Evolutionary conservation across 2,888 invertebrate genomes (phyloP).

Genomic region (Hyalella azteca): DNA sequence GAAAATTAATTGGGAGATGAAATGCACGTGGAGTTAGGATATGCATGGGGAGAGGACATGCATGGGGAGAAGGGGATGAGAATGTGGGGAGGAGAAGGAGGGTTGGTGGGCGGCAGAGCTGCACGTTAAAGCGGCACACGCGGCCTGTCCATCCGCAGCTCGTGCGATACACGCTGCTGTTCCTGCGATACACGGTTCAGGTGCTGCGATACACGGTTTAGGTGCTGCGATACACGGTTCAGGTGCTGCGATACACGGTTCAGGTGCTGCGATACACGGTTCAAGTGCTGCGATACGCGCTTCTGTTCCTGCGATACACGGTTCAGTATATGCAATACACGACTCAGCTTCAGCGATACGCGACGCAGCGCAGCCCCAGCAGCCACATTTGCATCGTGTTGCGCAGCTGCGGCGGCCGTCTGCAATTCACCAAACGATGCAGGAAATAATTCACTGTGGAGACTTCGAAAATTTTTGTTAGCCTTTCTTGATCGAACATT

Average conservation of each 20-base stretch:
- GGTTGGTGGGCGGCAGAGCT: background rate
- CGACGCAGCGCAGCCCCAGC: too few relatives aligned
- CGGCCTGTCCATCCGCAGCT: background rate
- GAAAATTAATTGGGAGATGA: too few relatives aligned
- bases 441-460: too few relatives aligned
- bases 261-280: background rate
- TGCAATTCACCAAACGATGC: too few relatives aligned
- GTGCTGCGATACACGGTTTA: background rate
- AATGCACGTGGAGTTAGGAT: too few relatives aligned
- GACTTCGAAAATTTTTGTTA: too few relatives aligned
- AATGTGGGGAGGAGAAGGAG: background rate
- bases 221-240: background rate
- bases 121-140: conserved; percentile 5
- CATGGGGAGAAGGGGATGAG: background rate
- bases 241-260: background rate
- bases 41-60: too few relatives aligned
- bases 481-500: too few relatives aligned
- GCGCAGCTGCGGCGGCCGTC: too few relatives aligned
- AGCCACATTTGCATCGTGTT: too few relatives aligned
- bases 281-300: background rate
- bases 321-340: background rate
- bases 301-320: background rate
- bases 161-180: background rate
- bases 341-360: too few relatives aligned
- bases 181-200: background rate